Percentiles rank a stretch among this genome's conserved stretches.
Evolutionary conservation across 1,140 invertebrate genomes (phyloP).

Genomic region (Drosophila quadrilineata): DNA sequence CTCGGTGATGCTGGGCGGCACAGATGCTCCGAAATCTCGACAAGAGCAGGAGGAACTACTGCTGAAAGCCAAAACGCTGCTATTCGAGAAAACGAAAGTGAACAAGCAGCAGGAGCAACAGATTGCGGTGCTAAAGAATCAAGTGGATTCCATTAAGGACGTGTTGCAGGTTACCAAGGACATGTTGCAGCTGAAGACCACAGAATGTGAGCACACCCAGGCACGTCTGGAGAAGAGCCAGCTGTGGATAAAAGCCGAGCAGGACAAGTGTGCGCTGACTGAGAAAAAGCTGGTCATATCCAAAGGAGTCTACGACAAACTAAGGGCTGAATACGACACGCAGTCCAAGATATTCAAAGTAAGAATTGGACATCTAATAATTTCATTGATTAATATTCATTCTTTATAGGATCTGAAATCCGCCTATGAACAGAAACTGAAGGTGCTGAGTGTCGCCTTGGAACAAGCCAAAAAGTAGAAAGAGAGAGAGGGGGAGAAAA

Average conservation of each 20-base stretch:
- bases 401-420: conserved; percentile 58
- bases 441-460: conserved; percentile 61
- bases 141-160: conserved; percentile 88
- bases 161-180: conserved; percentile 90
- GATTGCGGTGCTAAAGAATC: conserved; percentile 86
- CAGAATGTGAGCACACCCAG: conserved; percentile 88
- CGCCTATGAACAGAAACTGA: conserved; percentile 73
- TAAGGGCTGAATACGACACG: conserved; percentile 88
- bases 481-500: no score
- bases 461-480: conserved; percentile 72
- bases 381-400: not conserved
- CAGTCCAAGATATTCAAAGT: conserved; percentile 87
- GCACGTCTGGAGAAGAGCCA: conserved; percentile 87
- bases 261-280: conserved; percentile 86
- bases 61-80: conserved; percentile 85
- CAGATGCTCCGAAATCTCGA: conserved; percentile 77
- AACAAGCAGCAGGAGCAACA: conserved; percentile 89
- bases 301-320: conserved; percentile 86
- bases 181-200: conserved; percentile 88
- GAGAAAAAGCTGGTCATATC: conserved; percentile 87
- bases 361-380: not conserved
- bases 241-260: conserved; percentile 86
- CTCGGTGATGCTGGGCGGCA: conserved; percentile 71
- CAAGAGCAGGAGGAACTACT: conserved; percentile 82
- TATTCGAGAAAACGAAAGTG: conserved; percentile 87